A percentile compares a stretch with the other conserved stretches of the same genome.
phyloP scores from a whole-genome alignment of 2,888 invertebrate genomes.

The Rhyacophila evoluta region DNA sequence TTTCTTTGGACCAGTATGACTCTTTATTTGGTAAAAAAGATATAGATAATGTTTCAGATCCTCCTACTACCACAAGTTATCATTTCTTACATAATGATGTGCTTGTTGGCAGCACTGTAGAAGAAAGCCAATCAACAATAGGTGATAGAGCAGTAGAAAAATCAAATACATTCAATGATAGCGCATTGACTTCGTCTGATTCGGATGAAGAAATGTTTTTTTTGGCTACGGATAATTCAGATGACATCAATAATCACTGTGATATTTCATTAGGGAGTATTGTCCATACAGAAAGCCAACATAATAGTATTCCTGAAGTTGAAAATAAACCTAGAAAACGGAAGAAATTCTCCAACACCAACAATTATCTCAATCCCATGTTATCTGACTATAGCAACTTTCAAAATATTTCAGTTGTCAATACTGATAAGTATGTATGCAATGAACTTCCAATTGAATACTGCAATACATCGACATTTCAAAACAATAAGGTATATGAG shows the following conservation, averaged over 20 bases:
- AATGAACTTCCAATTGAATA: conserved; percentile 5
- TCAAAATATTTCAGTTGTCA: conserved; percentile 10
- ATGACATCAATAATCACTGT: neutral
- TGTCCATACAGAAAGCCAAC: neutral
- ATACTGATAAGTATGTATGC: neutral
- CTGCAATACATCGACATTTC: neutral
- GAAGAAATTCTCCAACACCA: neutral
- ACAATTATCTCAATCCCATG: neutral
- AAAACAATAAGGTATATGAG: neutral
- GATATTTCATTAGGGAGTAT: conserved; percentile 8
- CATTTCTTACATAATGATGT: neutral
- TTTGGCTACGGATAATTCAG: conserved; percentile 8
- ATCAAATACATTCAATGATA: neutral
- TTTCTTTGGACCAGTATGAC: conserved; percentile 46
- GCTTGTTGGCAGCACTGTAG: neutral
- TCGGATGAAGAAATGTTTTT: conserved; percentile 38
- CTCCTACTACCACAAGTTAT: neutral
- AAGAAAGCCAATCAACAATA: neutral
- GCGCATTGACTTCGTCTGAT: neutral
- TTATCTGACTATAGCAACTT: neutral
- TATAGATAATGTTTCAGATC: neutral
- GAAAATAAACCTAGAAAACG: neutral
- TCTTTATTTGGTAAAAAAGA: conserved; percentile 36
- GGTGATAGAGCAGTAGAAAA: neutral
- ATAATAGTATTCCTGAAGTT: neutral